These are phyloP conservation scores for Vultur gryphus DNA, from an alignment of 2,797 vertebrate species.

Conservation along the genomic window DNA sequence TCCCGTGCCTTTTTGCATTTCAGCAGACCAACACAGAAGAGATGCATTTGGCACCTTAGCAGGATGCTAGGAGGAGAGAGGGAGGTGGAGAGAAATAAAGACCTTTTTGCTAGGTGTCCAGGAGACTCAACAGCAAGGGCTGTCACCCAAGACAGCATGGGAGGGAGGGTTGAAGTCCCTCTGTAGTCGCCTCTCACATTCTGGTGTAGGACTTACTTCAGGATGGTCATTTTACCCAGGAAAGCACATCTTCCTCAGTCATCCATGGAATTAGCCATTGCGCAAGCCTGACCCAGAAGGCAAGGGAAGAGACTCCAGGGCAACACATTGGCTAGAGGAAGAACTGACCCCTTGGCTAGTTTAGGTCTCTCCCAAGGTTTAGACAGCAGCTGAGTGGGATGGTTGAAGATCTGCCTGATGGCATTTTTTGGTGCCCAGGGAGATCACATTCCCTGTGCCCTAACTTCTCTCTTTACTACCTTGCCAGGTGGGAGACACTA, in stretches of 20 bases:
- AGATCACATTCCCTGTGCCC: not conserved
- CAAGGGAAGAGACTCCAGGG: not conserved
- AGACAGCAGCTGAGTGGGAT: not conserved
- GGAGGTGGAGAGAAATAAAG: not conserved
- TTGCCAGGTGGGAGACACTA: not conserved
- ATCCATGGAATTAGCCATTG: not conserved
- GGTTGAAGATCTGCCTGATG: not conserved
- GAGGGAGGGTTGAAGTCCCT: not conserved
- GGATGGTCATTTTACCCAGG: not conserved
- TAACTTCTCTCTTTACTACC: not conserved
- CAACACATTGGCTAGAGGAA: not conserved
- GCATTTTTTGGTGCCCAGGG: not conserved
- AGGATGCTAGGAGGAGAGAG: not conserved
- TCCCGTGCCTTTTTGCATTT: not conserved
- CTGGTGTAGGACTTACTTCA: not conserved
- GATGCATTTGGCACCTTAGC: fast-evolving
- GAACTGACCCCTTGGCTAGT: not conserved
- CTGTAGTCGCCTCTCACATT: not conserved
- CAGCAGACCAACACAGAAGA: not conserved
- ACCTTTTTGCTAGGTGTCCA: not conserved
- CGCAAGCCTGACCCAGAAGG: not conserved
- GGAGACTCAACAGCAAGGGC: not conserved
- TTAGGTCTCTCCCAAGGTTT: not conserved
- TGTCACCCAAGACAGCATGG: not conserved
- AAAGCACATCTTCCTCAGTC: not conserved